phyloP scores from a whole-genome alignment of 37 sponge, comb jelly and placozoan genomes.

The Agelas oroides region DNA sequence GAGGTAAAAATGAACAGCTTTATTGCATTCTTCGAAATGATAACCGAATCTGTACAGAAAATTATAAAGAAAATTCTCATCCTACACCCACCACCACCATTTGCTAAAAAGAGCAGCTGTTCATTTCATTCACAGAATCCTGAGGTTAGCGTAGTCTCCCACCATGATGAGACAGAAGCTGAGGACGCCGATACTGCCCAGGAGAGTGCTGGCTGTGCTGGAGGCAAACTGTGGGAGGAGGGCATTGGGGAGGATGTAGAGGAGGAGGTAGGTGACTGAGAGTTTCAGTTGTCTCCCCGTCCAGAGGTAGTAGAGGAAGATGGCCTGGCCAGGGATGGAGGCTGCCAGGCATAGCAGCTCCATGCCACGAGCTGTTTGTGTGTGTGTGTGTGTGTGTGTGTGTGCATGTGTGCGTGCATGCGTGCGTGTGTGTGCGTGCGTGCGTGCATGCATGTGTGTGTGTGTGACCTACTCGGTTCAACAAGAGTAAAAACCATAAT shows the following conservation, averaged over 20 bases:
- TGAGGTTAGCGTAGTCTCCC: constrained; percentile 12
- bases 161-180: constrained; percentile 50
- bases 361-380: constrained; percentile 19
- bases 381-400: constrained; percentile 4
- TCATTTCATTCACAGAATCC: too few species aligned
- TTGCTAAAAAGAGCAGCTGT: too few species aligned
- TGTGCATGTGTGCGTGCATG: background rate
- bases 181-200: constrained; percentile 44
- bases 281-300: constrained; percentile 19
- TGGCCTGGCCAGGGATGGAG: constrained; percentile 56
- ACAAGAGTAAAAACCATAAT: too few species aligned
- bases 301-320: constrained; percentile 74
- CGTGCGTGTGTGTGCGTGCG: background rate
- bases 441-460: too few species aligned
- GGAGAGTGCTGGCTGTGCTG: constrained; percentile 16
- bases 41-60: too few species aligned
- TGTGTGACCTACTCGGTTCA: too few species aligned
- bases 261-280: background rate
- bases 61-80: too few species aligned
- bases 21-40: too few species aligned
- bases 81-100: too few species aligned
- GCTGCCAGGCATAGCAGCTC: constrained; percentile 56
- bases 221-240: constrained; percentile 49
- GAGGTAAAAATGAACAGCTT: too few species aligned
- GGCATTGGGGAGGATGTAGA: constrained; percentile 51